phyloP scores from a whole-genome alignment of 2,113 vertebrate species.

The Saguinus midas region DNA sequence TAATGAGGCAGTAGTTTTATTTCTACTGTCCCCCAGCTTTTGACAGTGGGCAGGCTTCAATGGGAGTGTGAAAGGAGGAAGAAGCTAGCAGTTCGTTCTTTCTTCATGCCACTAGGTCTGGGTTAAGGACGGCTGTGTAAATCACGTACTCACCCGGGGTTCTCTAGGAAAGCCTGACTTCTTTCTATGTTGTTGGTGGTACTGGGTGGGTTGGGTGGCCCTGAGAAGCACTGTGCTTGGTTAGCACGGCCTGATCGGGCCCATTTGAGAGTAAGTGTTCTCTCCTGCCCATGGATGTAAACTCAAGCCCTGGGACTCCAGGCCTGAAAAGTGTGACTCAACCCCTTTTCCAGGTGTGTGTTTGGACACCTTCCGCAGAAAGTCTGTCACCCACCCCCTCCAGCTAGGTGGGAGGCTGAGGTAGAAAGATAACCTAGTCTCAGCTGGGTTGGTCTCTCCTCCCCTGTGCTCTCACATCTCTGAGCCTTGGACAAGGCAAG shows the following conservation, averaged over 20 bases:
- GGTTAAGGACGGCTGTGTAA: not conserved
- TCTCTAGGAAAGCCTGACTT: conserved; percentile 33
- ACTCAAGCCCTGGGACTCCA: not conserved
- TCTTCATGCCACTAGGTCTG: not conserved
- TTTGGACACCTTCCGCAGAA: conserved; percentile 24
- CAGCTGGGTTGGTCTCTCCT: not conserved
- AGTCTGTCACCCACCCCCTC: not conserved
- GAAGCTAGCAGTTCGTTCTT: conserved; percentile 5
- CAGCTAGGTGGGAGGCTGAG: no score
- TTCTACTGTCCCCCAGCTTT: not conserved
- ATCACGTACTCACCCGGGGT: not conserved
- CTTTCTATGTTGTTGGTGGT: not conserved
- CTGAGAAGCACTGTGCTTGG: not conserved
- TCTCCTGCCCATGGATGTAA: not conserved
- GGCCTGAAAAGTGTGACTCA: conserved; percentile 5
- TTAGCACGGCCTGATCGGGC: not conserved
- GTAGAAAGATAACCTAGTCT: not conserved
- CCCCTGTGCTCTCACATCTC: not conserved
- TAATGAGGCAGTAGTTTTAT: conserved; percentile 6
- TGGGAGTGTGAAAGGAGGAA: not conserved
- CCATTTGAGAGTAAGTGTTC: not conserved
- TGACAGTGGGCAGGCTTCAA: not conserved
- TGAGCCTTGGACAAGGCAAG: not conserved
- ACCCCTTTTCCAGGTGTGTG: not conserved
- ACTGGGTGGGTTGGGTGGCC: not conserved